Evolutionary conservation across 2,888 invertebrate genomes (phyloP).

Genomic region (Cheilosia soror): DNA sequence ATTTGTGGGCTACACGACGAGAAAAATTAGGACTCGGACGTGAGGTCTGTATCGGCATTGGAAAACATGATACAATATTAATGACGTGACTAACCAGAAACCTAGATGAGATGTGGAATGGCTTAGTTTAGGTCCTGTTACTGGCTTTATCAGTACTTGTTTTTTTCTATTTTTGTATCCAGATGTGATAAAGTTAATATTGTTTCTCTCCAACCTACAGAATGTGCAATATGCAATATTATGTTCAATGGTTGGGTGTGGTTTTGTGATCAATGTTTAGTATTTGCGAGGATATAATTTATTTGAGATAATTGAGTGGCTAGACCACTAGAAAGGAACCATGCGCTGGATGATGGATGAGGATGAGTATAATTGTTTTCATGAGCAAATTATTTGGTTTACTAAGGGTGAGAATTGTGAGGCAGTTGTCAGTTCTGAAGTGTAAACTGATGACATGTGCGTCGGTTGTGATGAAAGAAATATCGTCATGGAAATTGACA

Average conservation of each 20-base stretch:
- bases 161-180: slow-evolving; percentile 10
- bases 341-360: no score
- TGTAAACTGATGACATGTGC: no score
- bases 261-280: slow-evolving; percentile 18
- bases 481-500: no score
- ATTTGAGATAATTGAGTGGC: not conserved
- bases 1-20: slow-evolving; percentile 39
- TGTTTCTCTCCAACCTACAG: slow-evolving; percentile 10
- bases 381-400: no score
- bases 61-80: slow-evolving; percentile 66
- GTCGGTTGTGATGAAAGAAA: no score
- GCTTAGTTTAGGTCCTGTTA: slow-evolving; percentile 43
- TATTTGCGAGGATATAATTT: slow-evolving; percentile 10
- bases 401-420: no score
- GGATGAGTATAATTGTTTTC: no score
- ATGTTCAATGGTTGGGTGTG: not conserved
- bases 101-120: slow-evolving; percentile 58
- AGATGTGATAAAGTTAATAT: slow-evolving; percentile 5
- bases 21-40: slow-evolving; percentile 64
- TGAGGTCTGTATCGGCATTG: slow-evolving; percentile 55
- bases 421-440: no score
- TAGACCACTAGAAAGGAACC: no score
- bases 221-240: slow-evolving; percentile 9
- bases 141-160: slow-evolving; percentile 1
- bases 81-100: slow-evolving; percentile 71